Percentiles rank a stretch among this genome's conserved stretches.
phyloP scores from a whole-genome alignment of 2,888 invertebrate genomes.

The Brachypterus glaber region DNA sequence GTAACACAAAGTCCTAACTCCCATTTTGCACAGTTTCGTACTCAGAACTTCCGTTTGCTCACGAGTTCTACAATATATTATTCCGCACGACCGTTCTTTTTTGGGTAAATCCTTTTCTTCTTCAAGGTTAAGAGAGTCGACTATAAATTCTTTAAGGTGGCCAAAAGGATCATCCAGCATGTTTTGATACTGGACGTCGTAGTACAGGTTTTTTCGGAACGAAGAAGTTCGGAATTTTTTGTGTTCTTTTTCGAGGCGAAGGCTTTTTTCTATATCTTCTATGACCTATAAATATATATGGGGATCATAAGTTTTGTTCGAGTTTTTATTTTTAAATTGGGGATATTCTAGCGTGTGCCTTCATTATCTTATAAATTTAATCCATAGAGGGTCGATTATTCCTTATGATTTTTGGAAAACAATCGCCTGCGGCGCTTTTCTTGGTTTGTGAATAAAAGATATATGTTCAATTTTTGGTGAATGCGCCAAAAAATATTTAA shows the following conservation, averaged over 20 bases:
- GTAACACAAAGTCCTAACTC: conserved; percentile 72
- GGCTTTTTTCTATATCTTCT: conserved; percentile 68
- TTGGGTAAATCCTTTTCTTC: conserved; percentile 40
- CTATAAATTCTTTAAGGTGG: conserved; percentile 68
- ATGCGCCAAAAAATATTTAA: no score
- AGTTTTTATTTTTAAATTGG: no score
- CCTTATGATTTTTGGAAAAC: no score
- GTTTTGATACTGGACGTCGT: conserved; percentile 88
- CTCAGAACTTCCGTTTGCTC: conserved; percentile 84
- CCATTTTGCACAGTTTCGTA: conserved; percentile 59
- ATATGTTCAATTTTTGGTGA: no score
- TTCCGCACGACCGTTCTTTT: conserved; percentile 29
- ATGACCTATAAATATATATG: conserved; percentile 65
- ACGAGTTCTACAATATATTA: conserved; percentile 54
- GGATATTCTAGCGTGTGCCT: no score
- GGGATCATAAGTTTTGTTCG: no score
- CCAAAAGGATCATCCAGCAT: conserved; percentile 68
- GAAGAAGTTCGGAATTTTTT: conserved; percentile 69
- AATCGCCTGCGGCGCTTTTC: no score
- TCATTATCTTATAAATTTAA: no score
- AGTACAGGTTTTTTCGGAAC: conserved; percentile 87
- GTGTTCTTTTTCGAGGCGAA: conserved; percentile 45
- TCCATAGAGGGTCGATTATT: no score
- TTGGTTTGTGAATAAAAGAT: no score
- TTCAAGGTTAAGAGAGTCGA: conserved; percentile 53